Conservation (phyloP, 2,113 vertebrate species). For the Galemys pyrenaicus region DNA sequence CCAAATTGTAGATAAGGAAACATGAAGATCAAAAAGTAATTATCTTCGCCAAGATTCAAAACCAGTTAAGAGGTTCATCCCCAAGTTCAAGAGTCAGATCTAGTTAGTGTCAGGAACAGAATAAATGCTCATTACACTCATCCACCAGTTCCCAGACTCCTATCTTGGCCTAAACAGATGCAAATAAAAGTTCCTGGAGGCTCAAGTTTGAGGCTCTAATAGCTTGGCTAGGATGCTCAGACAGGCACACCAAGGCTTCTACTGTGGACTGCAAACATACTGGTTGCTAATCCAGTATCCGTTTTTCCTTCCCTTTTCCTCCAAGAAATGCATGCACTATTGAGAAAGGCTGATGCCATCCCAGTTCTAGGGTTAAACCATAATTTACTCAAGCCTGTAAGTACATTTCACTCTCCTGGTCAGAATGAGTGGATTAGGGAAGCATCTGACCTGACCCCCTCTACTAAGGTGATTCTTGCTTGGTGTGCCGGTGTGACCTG, state of each 20-base stretch:
- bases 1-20: neutral
- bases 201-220: neutral
- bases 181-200: neutral
- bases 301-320: neutral
- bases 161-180: neutral
- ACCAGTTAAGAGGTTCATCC: neutral
- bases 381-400: neutral
- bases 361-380: neutral
- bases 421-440: neutral
- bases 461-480: neutral
- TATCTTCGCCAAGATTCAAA: constrained; percentile 39
- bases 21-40: constrained; percentile 34
- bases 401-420: neutral
- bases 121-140: neutral
- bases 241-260: neutral
- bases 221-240: neutral
- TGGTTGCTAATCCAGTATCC: neutral
- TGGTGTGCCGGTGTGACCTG: neutral
- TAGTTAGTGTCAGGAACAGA: neutral
- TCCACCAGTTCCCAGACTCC: neutral
- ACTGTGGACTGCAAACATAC: neutral
- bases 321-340: neutral
- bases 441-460: neutral
- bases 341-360: neutral
- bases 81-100: constrained; percentile 21